These are phyloP conservation scores for Gambusia yucatana DNA, from an alignment of 2,797 vertebrate genomes.

Conservation along the genomic window DNA sequence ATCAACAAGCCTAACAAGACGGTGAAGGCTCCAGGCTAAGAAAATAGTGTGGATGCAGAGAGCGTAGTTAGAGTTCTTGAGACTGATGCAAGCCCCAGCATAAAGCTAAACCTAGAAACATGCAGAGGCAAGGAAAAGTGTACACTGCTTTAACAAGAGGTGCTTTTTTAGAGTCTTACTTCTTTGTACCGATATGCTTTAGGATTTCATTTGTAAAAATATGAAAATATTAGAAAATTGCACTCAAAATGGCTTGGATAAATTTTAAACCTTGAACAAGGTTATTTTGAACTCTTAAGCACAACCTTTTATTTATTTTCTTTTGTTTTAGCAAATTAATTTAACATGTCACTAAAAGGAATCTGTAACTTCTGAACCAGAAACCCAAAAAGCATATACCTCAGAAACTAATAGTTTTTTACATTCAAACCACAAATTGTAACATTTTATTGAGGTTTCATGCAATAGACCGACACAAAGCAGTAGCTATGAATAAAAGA, in stretches of 20 bases:
- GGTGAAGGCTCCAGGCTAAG: constrained; percentile 40
- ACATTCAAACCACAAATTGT: neutral
- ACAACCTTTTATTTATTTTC: neutral
- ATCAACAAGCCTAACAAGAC: constrained; percentile 51
- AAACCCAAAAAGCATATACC: neutral
- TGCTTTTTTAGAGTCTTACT: neutral
- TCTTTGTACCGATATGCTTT: neutral
- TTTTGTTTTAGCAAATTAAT: neutral
- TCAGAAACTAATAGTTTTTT: neutral
- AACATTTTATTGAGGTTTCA: neutral
- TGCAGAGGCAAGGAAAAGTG: neutral
- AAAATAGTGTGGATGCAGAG: constrained; percentile 35
- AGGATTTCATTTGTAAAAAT: neutral
- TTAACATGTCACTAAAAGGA: neutral
- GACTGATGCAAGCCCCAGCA: constrained; percentile 31
- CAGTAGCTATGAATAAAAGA: neutral
- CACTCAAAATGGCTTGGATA: neutral
- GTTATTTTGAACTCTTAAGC: neutral
- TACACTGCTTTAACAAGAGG: neutral
- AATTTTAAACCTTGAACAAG: neutral
- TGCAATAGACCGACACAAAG: neutral
- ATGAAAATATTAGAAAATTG: neutral
- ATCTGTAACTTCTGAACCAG: neutral
- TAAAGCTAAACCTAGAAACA: constrained; percentile 7
- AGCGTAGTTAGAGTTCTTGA: constrained; percentile 11